Conservation (phyloP, 2,113 vertebrate genomes). For the Casuarius casuarius region DNA sequence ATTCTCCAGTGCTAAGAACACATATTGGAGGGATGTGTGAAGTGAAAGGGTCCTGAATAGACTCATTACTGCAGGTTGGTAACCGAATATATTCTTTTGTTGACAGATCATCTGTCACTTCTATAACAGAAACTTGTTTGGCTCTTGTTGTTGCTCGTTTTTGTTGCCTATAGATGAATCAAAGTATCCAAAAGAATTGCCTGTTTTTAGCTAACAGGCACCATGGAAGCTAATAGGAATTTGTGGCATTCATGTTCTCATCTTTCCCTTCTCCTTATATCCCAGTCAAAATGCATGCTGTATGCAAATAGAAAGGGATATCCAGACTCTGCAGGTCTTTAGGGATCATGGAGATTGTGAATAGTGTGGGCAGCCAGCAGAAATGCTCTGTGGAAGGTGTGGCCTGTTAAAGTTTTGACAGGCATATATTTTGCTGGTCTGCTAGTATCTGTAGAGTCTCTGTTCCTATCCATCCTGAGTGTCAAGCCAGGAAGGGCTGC, state of each 20-base stretch:
- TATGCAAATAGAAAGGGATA: background rate
- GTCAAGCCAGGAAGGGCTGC: background rate
- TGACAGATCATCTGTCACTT: background rate
- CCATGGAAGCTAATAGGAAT: background rate
- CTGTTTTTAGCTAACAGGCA: background rate
- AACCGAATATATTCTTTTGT: background rate
- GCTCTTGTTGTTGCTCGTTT: background rate
- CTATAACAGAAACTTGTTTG: background rate
- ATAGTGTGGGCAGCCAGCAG: background rate
- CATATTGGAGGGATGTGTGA: background rate
- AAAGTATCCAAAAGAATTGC: background rate
- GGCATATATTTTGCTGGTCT: background rate
- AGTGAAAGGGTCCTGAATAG: background rate
- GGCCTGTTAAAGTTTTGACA: background rate
- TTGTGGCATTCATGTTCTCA: background rate
- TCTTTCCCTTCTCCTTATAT: background rate
- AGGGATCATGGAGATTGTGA: background rate
- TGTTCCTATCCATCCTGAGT: background rate
- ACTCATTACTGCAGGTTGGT: background rate
- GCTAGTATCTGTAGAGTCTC: background rate
- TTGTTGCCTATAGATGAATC: no score
- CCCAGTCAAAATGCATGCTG: rapidly evolving
- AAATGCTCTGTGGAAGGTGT: background rate
- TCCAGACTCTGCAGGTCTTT: background rate
- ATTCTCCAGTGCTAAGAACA: background rate